These are phyloP conservation scores for Catharus bicknelli DNA, from an alignment of 2,113 vertebrate genomes.

Conservation along the genomic window DNA sequence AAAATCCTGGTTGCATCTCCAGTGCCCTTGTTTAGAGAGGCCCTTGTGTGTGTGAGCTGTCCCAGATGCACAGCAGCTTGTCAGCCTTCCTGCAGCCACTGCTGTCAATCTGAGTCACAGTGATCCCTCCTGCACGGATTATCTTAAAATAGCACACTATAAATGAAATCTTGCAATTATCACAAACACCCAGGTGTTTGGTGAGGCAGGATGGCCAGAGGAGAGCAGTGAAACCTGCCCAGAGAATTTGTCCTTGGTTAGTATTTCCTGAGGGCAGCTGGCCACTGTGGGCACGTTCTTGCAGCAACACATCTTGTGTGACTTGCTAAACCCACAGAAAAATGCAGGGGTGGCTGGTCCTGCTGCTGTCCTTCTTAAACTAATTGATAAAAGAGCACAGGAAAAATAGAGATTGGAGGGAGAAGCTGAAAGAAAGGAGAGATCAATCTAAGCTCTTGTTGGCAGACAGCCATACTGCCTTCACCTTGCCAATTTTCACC, in stretches of 20 bases:
- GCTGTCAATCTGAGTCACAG: background rate
- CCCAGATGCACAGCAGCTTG: background rate
- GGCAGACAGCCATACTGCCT: background rate
- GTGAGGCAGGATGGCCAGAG: background rate
- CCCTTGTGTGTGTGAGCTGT: background rate
- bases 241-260: background rate
- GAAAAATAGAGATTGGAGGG: background rate
- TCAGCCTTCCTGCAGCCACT: slow-evolving; percentile 6
- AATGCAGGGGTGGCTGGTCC: background rate
- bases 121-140: background rate
- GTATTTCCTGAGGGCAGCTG: background rate
- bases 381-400: background rate
- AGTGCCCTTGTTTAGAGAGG: background rate
- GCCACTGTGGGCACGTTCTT: background rate
- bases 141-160: background rate
- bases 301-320: background rate
- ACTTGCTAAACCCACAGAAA: background rate
- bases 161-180: background rate
- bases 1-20: background rate
- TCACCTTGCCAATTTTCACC: background rate
- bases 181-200: background rate
- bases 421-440: background rate
- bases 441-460: background rate
- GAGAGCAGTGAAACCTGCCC: background rate
- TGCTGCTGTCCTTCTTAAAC: background rate